These are phyloP conservation scores for Haliaeetus leucogaster DNA, from an alignment of 2,113 vertebrate species.

Conservation along the genomic window DNA sequence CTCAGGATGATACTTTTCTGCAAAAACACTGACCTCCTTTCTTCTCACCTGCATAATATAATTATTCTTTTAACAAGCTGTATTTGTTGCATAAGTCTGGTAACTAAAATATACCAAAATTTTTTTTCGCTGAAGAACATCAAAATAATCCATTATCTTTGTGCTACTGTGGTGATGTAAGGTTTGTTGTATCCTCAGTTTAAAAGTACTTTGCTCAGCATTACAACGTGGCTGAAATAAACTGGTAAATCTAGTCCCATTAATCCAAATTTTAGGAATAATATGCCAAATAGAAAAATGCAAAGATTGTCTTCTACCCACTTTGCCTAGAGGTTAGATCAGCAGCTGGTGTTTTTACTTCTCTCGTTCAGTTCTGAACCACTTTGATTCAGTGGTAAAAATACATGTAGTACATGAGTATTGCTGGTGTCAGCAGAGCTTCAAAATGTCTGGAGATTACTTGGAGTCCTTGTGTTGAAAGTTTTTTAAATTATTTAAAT, in stretches of 20 bases:
- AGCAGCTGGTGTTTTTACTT: not conserved
- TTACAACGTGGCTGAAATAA: not conserved
- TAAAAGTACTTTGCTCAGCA: not conserved
- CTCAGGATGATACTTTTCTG: no score
- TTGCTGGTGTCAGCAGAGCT: not conserved
- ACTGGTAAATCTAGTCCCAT: not conserved
- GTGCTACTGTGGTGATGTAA: not conserved
- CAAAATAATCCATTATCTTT: not conserved
- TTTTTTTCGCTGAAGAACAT: not conserved
- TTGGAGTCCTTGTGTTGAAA: not conserved
- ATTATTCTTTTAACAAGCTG: not conserved
- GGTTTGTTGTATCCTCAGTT: not conserved
- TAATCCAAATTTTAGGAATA: not conserved
- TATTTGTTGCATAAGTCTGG: not conserved
- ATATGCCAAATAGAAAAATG: not conserved
- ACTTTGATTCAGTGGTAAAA: not conserved
- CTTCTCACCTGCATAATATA: not conserved
- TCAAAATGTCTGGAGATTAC: not conserved
- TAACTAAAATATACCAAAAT: not conserved
- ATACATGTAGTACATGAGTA: not conserved
- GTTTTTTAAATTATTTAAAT: not conserved
- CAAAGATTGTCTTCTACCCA: not conserved
- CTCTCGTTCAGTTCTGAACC: not conserved
- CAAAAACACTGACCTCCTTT: not conserved
- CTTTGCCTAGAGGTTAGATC: not conserved